Base-by-base conservation (phyloP, 2,888 invertebrate genomes). In the Amiota minor region DNA sequence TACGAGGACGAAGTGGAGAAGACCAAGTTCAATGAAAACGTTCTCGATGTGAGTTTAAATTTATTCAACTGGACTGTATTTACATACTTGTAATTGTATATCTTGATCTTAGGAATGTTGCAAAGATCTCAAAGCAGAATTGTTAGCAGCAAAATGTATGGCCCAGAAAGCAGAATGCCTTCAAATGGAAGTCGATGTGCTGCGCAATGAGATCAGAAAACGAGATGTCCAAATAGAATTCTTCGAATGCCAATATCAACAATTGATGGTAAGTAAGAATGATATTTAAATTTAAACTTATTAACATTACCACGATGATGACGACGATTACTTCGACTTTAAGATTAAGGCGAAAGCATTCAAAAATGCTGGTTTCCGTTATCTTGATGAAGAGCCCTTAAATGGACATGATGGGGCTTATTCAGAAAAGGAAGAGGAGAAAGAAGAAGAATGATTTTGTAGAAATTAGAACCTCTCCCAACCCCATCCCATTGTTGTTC, bases 211-310 rank as follows among this genome's bases (percentile, higher is more conserved):
- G 74, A 20, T 88, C 1, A 73, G 74, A 0, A 84, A 86, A 23
- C 80, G 86, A 9, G 87, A 88, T 35, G 14, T 80, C 14, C 83
- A 85, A 0, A 23, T 89, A 6, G 80, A 78, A 67, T 81, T 84
- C 4, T 88, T 87, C 62, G 88, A 85, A 73, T 86, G 82, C 35
- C 83, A 85, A 69, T 80, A 83, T 69, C 79, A 80, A 65, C 82
- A 85, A 70, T 71, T 84, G 45, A 83, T 85, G 81, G 85, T 85
- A 78, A 83, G 82, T 80, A 65, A 9, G 2, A 35, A 35, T 47
- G 69, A 20, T 74, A 20, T 64, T 64, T 45, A 3, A 12, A 23
- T 23, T 14, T 14, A 4, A 12, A 6, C 2, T 11, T 64, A 14
- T 2, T n/a, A n/a, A 14, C 14, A 46, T 23, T 12, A 35, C 35